Conservation (phyloP, 2,113 vertebrate genomes). For the Pongo pygmaeus region DNA sequence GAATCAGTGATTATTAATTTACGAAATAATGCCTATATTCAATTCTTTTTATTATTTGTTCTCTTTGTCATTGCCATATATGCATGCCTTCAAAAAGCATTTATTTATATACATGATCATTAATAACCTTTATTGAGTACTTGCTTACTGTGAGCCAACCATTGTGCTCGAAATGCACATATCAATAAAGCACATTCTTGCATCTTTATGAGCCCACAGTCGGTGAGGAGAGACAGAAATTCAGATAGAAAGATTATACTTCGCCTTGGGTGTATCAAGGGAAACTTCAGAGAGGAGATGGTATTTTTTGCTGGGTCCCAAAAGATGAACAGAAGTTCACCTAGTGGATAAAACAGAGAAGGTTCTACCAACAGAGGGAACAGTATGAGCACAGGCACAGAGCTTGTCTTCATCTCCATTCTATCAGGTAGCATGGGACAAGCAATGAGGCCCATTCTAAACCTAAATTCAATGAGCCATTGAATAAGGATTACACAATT, state of each 20-base stretch:
- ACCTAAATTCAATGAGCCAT: background rate
- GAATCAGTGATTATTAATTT: background rate
- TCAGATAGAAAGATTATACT: background rate
- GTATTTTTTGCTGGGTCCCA: background rate
- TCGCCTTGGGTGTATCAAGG: background rate
- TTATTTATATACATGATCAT: background rate
- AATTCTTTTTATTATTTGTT: background rate
- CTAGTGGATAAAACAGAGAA: background rate
- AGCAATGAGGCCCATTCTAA: background rate
- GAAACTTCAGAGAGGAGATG: background rate
- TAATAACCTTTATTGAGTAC: background rate
- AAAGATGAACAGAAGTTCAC: background rate
- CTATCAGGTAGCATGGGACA: background rate
- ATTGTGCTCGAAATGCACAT: background rate
- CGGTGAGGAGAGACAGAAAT: background rate
- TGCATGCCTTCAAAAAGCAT: background rate
- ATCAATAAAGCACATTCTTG: background rate
- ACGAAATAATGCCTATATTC: background rate
- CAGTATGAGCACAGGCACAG: background rate
- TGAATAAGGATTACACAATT: background rate
- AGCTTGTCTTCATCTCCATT: background rate
- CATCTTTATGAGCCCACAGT: background rate
- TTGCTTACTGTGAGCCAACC: background rate
- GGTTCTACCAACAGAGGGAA: background rate
- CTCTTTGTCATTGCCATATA: background rate